Evolutionary conservation across 2,888 invertebrate species (phyloP).

Genomic region (Invenusta paracnida): DNA sequence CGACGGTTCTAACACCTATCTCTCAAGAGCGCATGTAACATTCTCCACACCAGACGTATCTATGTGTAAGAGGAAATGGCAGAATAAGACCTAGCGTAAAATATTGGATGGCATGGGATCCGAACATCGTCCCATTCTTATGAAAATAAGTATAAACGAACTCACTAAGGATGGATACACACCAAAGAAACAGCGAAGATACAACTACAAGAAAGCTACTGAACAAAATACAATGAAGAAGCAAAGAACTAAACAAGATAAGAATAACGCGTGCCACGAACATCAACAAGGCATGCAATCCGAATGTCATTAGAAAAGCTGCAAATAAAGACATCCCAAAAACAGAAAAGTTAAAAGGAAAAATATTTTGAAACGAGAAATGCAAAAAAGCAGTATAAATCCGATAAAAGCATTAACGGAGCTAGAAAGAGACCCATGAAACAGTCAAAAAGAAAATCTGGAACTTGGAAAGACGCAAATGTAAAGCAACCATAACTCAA

Average conservation of each 20-base stretch:
- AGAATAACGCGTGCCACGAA: background rate
- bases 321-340: background rate
- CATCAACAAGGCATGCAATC: background rate
- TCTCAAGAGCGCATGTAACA: background rate
- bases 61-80: background rate
- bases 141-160: background rate
- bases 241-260: background rate
- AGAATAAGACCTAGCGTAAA: background rate
- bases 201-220: background rate
- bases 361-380: background rate
- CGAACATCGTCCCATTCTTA: background rate
- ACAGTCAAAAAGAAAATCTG: background rate
- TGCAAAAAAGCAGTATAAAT: background rate
- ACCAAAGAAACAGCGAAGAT: background rate
- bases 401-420: background rate
- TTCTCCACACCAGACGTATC: background rate
- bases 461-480: background rate
- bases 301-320: background rate
- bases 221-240: background rate
- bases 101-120: background rate
- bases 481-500: background rate
- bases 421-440: background rate
- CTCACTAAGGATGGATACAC: background rate
- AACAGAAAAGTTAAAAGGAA: background rate
- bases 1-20: background rate